These are phyloP conservation scores for Idaea biselata DNA, from an alignment of 2,888 invertebrate genomes.

Conservation along the genomic window DNA sequence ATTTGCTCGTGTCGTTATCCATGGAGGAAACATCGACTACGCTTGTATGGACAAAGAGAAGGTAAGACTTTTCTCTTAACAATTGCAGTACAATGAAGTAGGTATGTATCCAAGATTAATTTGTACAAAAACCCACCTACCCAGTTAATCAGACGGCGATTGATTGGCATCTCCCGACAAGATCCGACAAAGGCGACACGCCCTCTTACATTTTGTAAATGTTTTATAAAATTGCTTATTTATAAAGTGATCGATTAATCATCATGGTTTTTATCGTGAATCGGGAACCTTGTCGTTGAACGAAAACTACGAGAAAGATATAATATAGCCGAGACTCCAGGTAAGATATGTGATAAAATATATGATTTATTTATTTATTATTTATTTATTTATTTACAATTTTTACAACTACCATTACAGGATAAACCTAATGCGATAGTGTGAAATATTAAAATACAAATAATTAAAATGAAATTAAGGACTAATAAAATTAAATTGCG, in stretches of 20 bases:
- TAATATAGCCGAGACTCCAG: not conserved
- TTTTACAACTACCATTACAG: too few relatives aligned
- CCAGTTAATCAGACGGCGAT: constrained; percentile 55
- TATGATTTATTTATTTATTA: too few relatives aligned
- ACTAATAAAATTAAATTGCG: too few relatives aligned
- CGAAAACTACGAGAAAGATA: not conserved
- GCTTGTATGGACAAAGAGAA: too few relatives aligned
- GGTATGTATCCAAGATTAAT: constrained; percentile 35
- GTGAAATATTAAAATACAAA: too few relatives aligned
- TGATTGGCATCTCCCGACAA: constrained; percentile 55
- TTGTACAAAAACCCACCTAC: constrained; percentile 44
- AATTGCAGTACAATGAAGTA: not conserved
- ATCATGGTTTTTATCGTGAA: not conserved
- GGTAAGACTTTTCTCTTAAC: too few relatives aligned
- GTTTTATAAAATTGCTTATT: not conserved
- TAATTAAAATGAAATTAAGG: too few relatives aligned
- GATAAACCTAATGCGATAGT: too few relatives aligned
- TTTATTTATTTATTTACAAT: too few relatives aligned
- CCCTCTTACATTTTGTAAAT: not conserved
- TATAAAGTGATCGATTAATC: not conserved
- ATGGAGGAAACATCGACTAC: too few relatives aligned
- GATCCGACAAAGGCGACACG: constrained; percentile 32
- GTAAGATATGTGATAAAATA: too few relatives aligned
- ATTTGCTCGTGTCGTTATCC: too few relatives aligned
- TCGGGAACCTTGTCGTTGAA: not conserved